Evolutionary conservation across 2,113 vertebrate species (phyloP), one percentile per base, ranked within the genome.

Genomic region (Vidua chalybeata): DNA sequence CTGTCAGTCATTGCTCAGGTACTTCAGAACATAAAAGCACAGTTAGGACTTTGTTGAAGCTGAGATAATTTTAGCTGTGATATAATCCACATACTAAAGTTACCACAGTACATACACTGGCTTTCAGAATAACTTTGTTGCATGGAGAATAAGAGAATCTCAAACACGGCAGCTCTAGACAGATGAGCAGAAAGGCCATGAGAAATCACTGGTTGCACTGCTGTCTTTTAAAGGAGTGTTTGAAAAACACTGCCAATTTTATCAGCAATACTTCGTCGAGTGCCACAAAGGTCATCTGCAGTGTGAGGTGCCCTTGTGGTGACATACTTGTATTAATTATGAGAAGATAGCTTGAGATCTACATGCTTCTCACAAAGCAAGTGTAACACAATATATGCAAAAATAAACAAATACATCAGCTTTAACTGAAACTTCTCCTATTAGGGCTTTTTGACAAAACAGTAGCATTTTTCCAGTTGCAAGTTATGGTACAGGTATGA

Each of bases 281-380:
- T 43, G 46, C 46, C 43, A 41, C 56, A 67, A 55, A 64, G 41
- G 21, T 26, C 26, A 85, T 16, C 19, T 37, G 16, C 62, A 90
- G 33, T 10, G 27, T 1, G 0, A 67, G 23, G 37, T 1, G 0
- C 43, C 41, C 30, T 67, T 74, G 52, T 15, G 8, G 39, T 0
- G 0, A 77, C 39, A 55, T 12, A 54, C 43, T 58, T 56, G 23
- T 20, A 15, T 21, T n/a, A 27, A 21, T 58, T 84, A 74, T 1
- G 3, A 33, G 71, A 75, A 41, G 9, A 73, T 6, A 39, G 21
- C n/a, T n/a, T 33, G 19, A 87, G 37, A 58, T 62, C 51, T 52
- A 35, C 31, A 13, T 41, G n/a, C 35, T 86, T 74, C 55, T 11
- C 0, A 0, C 73, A 74, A 89, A 91, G 37, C n/a, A 77, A 87